Percentiles rank a stretch among this genome's conserved stretches.
phyloP scores from a whole-genome alignment of 2,888 invertebrate species.

The Cyrtodaria siliqua region DNA sequence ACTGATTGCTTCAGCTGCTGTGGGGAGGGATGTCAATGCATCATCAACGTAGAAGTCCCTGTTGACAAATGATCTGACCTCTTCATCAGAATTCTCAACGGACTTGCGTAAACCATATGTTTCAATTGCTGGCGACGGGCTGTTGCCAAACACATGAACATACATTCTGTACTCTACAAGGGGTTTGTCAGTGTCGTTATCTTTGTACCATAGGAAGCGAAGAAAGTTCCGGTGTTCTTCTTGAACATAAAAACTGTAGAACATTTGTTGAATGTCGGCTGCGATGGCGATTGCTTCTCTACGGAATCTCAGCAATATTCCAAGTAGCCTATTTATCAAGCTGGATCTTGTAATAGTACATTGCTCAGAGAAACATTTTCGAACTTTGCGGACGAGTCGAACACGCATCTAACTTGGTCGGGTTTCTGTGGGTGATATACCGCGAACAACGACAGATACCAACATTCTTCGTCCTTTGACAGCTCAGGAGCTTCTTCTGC shows the following conservation, averaged over 20 bases:
- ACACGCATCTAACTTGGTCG: conserved; percentile 46
- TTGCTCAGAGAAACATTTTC: conserved; percentile 50
- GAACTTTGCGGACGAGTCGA: conserved; percentile 55
- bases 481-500: conserved; percentile 53
- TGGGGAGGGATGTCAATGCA: neutral
- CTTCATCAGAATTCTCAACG: too few relatives aligned
- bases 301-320: conserved; percentile 42
- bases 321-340: conserved; percentile 43
- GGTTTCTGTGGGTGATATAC: conserved; percentile 61
- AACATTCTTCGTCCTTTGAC: conserved; percentile 38
- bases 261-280: too few relatives aligned
- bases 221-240: too few relatives aligned
- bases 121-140: too few relatives aligned
- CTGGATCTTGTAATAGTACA: conserved; percentile 45
- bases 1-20: neutral
- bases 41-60: conserved; percentile 16
- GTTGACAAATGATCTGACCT: neutral
- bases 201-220: too few relatives aligned
- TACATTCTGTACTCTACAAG: too few relatives aligned
- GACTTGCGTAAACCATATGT: too few relatives aligned
- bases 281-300: conserved; percentile 1
- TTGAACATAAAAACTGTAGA: too few relatives aligned
- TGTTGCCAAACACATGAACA: too few relatives aligned
- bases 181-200: too few relatives aligned
- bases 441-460: conserved; percentile 53